Percentiles rank a stretch among this genome's conserved stretches.
Conservation (phyloP, 2,113 vertebrate species). For the Dicrurus megarhynchus region DNA sequence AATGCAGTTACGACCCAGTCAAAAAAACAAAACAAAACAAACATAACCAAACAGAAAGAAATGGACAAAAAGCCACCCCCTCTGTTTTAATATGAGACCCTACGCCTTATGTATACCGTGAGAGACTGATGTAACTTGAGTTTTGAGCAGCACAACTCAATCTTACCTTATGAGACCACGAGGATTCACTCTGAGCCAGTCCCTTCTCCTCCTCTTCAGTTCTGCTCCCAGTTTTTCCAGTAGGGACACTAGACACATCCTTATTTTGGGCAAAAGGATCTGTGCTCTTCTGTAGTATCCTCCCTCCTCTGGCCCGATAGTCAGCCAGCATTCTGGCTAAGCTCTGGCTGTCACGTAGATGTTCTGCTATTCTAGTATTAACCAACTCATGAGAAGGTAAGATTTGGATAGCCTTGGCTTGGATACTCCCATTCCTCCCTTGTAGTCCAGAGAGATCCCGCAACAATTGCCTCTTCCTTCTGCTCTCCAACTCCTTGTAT, state of each 20-base stretch:
- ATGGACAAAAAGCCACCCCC: accelerated
- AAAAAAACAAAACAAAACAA: neutral
- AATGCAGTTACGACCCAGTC: neutral
- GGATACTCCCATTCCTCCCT: slow-evolving; percentile 76
- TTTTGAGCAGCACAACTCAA: neutral
- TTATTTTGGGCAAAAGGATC: slow-evolving; percentile 82
- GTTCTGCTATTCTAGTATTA: slow-evolving; percentile 86
- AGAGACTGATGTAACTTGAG: neutral
- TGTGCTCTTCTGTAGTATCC: slow-evolving; percentile 81
- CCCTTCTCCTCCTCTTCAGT: slow-evolving; percentile 84
- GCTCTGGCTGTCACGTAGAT: slow-evolving; percentile 80
- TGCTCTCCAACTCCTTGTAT: slow-evolving; percentile 86
- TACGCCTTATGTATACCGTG: neutral
- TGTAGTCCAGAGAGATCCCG: slow-evolving; percentile 83
- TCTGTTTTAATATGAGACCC: neutral
- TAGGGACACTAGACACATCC: slow-evolving; percentile 34
- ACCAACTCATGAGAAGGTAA: slow-evolving; percentile 88
- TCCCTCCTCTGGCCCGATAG: slow-evolving; percentile 91
- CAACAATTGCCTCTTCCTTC: slow-evolving; percentile 89
- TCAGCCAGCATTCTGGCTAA: slow-evolving; percentile 92
- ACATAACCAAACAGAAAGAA: neutral
- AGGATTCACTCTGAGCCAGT: slow-evolving; percentile 72
- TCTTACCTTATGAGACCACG: slow-evolving; percentile 87
- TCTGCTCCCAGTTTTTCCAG: slow-evolving; percentile 72
- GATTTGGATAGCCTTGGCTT: slow-evolving; percentile 75